Evolutionary conservation across 2,888 invertebrate genomes (phyloP), one percentile per base, ranked within the genome.

Genomic region (Apamea epomidion): DNA sequence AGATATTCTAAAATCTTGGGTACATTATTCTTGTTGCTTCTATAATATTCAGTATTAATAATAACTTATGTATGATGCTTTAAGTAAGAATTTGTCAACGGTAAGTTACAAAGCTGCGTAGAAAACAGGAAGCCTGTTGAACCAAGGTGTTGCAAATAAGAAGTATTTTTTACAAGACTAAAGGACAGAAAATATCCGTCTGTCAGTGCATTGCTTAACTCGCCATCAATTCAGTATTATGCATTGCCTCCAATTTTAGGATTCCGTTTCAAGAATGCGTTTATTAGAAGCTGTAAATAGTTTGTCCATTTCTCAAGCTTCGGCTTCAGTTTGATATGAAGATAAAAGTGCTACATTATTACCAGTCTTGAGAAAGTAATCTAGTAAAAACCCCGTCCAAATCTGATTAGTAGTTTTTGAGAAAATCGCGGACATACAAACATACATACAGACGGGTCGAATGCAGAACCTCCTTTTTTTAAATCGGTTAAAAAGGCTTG

Each of bases 241-340:
- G 68, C 62, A 80, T 87, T 87, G 76, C 77, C 62, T 51, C 10
- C 48, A 65, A 25, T 76, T 85, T 85, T 80, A 72, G 79, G 69
- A 78, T 80, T 73, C 76, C 74, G 65, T 67, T 51, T 37, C 8
- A 37, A 74, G 2, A 74, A 32, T 75, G 21, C 0, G 29, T 65
- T 70, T 25, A 18, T 16, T 32, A 21, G n/a, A 62, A 18, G 6
- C 21, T 18, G 42, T 1, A 45, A 25, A 51, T 16, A 14, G 7
- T 42, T 80, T 18, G n/a, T 32, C 1, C 2, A 2, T 32, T 48
- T 48, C 8, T 7, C 25, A 25, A 14, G 5, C 5, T 10, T 60
- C 14, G 25, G 6, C n/a, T 32, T 48, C 1, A 25, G 0, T 29
- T 42, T 21, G 6, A 32, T 2, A 48, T 10, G 2, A 32, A 48